Evolutionary conservation across 2,888 invertebrate species (phyloP).

Genomic region (Stictocephala bisonia): DNA sequence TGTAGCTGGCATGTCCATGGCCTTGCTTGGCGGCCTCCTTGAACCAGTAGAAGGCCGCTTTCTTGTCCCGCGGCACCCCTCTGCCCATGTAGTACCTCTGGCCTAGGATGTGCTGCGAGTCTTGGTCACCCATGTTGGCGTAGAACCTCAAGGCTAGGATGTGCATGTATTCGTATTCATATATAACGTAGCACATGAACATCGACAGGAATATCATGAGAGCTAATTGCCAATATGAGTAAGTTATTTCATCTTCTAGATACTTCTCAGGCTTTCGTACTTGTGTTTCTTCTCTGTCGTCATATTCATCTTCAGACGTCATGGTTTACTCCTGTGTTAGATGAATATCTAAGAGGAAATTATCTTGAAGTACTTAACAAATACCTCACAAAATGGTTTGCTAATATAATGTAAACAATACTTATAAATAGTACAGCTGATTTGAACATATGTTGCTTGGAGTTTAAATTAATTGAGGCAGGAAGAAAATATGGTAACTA

Average conservation of each 20-base stretch:
- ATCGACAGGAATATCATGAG: slow-evolving; percentile 13
- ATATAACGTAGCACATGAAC: slow-evolving; percentile 12
- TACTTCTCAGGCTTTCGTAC: slow-evolving; percentile 25
- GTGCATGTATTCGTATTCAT: slow-evolving; percentile 35
- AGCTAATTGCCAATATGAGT: background rate
- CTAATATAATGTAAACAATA: too few species aligned
- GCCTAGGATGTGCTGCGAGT: slow-evolving; percentile 35
- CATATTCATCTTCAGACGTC: too few species aligned
- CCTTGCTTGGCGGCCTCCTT: slow-evolving; percentile 34
- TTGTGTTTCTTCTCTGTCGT: too few species aligned
- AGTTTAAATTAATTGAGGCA: too few species aligned
- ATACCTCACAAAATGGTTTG: too few species aligned
- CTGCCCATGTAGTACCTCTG: slow-evolving; percentile 37
- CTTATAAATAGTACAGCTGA: too few species aligned
- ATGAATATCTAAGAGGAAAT: too few species aligned
- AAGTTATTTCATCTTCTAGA: slow-evolving; percentile 23
- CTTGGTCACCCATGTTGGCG: slow-evolving; percentile 31
- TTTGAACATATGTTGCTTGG: too few species aligned
- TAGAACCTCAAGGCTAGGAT: slow-evolving; percentile 27
- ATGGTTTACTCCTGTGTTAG: too few species aligned
- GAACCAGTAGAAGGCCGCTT: slow-evolving; percentile 38
- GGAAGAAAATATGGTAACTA: too few species aligned
- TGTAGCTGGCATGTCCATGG: slow-evolving; percentile 37
- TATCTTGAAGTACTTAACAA: too few species aligned
- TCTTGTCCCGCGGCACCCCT: slow-evolving; percentile 19